Conservation (phyloP, 2,113 vertebrate species). For the Ursus arctos region DNA sequence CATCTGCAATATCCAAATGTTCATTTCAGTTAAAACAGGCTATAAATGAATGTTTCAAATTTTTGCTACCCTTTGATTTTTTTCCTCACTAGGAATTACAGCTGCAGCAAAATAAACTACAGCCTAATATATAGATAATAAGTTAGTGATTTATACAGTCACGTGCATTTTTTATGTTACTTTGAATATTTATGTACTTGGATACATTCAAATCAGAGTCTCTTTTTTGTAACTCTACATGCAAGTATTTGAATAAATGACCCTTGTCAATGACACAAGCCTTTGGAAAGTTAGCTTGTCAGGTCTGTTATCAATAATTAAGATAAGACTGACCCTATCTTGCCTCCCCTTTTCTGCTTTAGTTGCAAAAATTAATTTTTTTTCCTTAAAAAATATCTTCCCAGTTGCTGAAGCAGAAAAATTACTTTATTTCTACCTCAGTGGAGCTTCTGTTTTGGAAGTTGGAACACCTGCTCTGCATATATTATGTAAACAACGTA, state of each 20-base stretch:
- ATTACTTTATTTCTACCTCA: slow-evolving; percentile 70
- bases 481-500: slow-evolving; percentile 71
- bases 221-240: neutral
- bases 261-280: neutral
- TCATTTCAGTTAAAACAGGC: neutral
- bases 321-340: neutral
- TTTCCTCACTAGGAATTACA: neutral
- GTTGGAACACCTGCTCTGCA: slow-evolving; percentile 67
- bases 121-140: neutral
- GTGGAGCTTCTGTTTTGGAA: slow-evolving; percentile 48
- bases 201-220: neutral
- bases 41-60: neutral
- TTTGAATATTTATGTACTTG: slow-evolving; percentile 7
- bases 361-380: neutral
- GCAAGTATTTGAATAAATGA: slow-evolving; percentile 12
- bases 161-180: neutral
- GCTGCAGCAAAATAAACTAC: neutral
- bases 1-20: neutral
- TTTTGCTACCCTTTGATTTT: neutral
- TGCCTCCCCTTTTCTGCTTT: slow-evolving; percentile 44
- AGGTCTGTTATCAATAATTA: slow-evolving; percentile 28
- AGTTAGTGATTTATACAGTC: neutral
- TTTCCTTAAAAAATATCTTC: neutral
- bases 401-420: slow-evolving; percentile 63
- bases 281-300: neutral